A percentile compares a stretch with the other conserved stretches of the same genome.
These are phyloP conservation scores for Tetanocera ferruginea DNA, from an alignment of 2,888 invertebrate species.

Conservation along the genomic window DNA sequence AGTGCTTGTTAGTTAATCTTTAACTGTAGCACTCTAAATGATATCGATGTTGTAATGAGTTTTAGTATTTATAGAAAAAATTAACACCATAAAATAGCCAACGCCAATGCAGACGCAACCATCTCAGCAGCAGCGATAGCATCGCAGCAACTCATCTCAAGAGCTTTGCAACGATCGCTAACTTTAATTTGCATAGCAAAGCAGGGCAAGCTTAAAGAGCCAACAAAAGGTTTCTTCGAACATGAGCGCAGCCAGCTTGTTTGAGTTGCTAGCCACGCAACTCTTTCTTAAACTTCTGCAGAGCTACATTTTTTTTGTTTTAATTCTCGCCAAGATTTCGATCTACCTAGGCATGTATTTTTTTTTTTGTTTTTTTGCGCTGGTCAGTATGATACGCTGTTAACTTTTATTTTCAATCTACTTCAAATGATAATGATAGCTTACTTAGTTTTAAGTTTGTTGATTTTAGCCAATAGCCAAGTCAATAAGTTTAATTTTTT, in stretches of 20 bases:
- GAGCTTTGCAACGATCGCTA: not conserved
- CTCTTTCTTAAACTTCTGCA: not conserved
- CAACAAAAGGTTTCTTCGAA: not conserved
- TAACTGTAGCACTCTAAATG: conserved; percentile 45
- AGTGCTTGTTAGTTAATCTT: conserved; percentile 16
- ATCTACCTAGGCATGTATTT: too few relatives aligned
- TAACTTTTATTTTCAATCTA: too few relatives aligned
- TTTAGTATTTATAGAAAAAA: conserved; percentile 62
- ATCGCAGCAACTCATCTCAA: not conserved
- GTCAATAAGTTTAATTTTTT: not conserved
- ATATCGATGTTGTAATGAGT: conserved; percentile 54
- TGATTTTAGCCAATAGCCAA: not conserved
- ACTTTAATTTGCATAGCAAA: not conserved
- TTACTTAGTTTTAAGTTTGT: not conserved
- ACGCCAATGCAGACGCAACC: conserved; percentile 12
- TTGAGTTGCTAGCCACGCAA: not conserved
- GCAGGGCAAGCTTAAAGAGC: not conserved
- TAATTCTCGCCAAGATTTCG: not conserved
- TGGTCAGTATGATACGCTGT: too few relatives aligned
- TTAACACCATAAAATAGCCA: conserved; percentile 49
- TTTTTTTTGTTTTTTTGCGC: too few relatives aligned
- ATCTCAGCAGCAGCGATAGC: not conserved
- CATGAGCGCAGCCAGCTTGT: not conserved
- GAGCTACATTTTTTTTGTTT: not conserved
- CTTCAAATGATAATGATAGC: not conserved